Conservation (phyloP, 2,797 vertebrate genomes). For the Zenarchopterus dispar region DNA sequence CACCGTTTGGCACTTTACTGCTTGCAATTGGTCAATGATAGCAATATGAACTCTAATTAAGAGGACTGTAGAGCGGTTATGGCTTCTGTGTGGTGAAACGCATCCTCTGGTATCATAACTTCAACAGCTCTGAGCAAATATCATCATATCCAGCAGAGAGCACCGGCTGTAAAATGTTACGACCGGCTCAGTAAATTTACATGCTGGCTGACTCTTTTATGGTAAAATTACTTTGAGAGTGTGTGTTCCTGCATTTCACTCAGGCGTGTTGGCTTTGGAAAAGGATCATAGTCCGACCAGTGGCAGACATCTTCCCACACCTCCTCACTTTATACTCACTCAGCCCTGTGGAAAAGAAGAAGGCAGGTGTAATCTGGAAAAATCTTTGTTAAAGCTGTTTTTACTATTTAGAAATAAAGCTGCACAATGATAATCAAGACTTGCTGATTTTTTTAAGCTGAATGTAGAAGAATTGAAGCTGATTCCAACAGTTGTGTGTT, state of each 20-base stretch:
- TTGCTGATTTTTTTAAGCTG: no score
- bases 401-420: no score
- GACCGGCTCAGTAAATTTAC: slow-evolving; percentile 60
- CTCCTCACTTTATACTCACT: no score
- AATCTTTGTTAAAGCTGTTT: no score
- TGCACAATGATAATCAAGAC: no score
- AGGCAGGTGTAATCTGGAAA: no score
- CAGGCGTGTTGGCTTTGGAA: slow-evolving; percentile 33
- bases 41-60: slow-evolving; percentile 51
- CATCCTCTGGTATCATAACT: slow-evolving; percentile 55
- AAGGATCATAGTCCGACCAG: slow-evolving; percentile 30
- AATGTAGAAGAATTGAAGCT: no score
- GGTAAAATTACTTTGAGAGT: slow-evolving; percentile 44
- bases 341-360: no score
- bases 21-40: slow-evolving; percentile 35
- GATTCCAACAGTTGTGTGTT: no score
- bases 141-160: slow-evolving; percentile 54
- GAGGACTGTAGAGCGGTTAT: slow-evolving; percentile 41
- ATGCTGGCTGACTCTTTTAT: slow-evolving; percentile 55
- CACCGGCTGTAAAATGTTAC: slow-evolving; percentile 63
- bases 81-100: slow-evolving; percentile 33
- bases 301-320: no score
- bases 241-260: slow-evolving; percentile 38
- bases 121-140: slow-evolving; percentile 53
- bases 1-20: slow-evolving; percentile 47